phyloP scores from a whole-genome alignment of 2,113 vertebrate species.

The Pionites leucogaster region DNA sequence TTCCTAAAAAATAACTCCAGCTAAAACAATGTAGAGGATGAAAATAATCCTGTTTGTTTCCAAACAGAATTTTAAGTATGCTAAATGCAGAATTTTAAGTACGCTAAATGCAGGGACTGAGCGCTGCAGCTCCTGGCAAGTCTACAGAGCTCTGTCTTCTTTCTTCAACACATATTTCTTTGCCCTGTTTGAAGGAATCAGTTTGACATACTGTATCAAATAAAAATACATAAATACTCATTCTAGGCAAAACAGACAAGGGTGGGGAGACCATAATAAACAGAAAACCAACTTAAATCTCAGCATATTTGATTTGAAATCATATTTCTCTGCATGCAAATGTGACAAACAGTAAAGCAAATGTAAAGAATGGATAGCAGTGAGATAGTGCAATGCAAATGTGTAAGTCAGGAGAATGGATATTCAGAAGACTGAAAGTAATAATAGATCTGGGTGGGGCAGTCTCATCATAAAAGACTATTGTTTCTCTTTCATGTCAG shows the following conservation, averaged over 20 bases:
- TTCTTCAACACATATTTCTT: neutral
- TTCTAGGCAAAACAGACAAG: neutral
- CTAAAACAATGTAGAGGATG: neutral
- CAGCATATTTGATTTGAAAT: slow-evolving; percentile 4
- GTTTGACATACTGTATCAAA: slow-evolving; percentile 44
- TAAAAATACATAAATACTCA: neutral
- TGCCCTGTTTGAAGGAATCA: slow-evolving; percentile 13
- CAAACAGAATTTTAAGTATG: neutral
- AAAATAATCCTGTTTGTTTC: neutral
- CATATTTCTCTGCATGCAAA: neutral
- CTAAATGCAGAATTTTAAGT: neutral
- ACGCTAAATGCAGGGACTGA: neutral
- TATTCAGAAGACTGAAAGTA: neutral
- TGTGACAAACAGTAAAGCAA: slow-evolving; percentile 24
- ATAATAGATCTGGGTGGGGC: neutral
- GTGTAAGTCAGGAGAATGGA: neutral
- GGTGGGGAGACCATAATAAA: neutral
- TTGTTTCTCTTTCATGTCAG: slow-evolving; percentile 42
- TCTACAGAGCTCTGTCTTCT: neutral
- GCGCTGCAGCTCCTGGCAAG: neutral
- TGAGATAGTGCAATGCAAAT: slow-evolving; percentile 30
- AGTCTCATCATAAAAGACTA: neutral
- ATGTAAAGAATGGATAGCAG: neutral
- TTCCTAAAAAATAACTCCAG: neutral
- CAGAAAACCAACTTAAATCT: neutral